A percentile compares a stretch with the other conserved stretches of the same genome.
These are phyloP conservation scores for Syrmaticus mikado DNA, from an alignment of 2,113 vertebrate genomes.

Conservation along the genomic window DNA sequence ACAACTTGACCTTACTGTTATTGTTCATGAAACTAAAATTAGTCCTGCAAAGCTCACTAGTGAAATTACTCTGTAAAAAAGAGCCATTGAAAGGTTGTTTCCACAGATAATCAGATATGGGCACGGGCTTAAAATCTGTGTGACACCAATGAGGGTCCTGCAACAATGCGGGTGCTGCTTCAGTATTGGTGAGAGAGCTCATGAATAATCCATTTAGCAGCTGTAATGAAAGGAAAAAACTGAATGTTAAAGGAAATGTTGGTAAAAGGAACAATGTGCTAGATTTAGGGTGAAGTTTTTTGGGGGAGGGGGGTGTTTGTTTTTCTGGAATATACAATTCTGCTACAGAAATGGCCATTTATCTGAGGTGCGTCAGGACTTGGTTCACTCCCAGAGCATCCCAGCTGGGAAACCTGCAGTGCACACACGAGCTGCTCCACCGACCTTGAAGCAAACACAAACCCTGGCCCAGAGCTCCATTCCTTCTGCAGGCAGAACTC, in stretches of 20 bases:
- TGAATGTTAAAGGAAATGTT: constrained; percentile 9
- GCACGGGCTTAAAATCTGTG: constrained; percentile 51
- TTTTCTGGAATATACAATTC: not conserved
- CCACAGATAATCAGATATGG: constrained; percentile 67
- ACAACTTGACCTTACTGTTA: constrained; percentile 67
- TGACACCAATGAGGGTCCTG: constrained; percentile 59
- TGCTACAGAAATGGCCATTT: not conserved
- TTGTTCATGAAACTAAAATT: constrained; percentile 65
- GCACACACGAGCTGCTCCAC: not conserved
- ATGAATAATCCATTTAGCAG: constrained; percentile 54
- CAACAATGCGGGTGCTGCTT: constrained; percentile 36
- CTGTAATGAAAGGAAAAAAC: not conserved
- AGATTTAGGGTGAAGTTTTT: not conserved
- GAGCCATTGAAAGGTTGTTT: constrained; percentile 56
- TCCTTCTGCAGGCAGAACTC: not conserved
- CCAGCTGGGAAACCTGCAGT: not conserved
- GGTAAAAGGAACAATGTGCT: fast-evolving
- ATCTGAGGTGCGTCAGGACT: not conserved
- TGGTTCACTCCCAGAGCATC: not conserved
- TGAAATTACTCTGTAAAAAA: constrained; percentile 1
- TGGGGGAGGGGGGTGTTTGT: not conserved
- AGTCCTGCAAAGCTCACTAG: constrained; percentile 37
- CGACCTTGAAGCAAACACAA: not conserved
- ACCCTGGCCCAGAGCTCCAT: not conserved
- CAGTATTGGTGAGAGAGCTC: constrained; percentile 2